Evolutionary conservation across 2,888 invertebrate genomes (phyloP).

Genomic region (Axea sp.): DNA sequence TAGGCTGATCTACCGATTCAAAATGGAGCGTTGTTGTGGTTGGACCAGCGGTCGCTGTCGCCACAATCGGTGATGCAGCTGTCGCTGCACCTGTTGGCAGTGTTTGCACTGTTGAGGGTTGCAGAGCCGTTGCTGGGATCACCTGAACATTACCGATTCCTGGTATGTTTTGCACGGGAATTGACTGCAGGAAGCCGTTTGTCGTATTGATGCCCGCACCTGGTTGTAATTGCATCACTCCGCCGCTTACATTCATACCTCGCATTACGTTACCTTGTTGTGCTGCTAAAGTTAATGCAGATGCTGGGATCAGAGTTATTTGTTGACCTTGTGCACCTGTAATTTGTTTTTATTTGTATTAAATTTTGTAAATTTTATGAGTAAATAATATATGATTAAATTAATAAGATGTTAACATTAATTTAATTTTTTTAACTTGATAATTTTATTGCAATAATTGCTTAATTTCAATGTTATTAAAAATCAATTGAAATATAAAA

Average conservation of each 20-base stretch:
- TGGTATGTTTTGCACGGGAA: slow-evolving; percentile 88
- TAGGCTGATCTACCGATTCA: slow-evolving; percentile 87
- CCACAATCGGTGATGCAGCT: slow-evolving; percentile 66
- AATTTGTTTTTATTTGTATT: too few relatives aligned
- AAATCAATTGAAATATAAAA: too few relatives aligned
- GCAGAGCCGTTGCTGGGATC: slow-evolving; percentile 84
- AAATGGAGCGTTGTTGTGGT: slow-evolving; percentile 83
- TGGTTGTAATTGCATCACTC: slow-evolving; percentile 80
- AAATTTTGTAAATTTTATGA: too few relatives aligned
- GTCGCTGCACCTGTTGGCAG: slow-evolving; percentile 70
- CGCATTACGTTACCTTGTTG: slow-evolving; percentile 76
- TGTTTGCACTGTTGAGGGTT: slow-evolving; percentile 78
- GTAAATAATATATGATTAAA: too few relatives aligned
- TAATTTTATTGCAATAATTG: too few relatives aligned
- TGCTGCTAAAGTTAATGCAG: slow-evolving; percentile 79
- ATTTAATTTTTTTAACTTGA: too few relatives aligned
- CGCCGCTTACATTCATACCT: slow-evolving; percentile 73
- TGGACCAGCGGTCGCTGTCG: slow-evolving; percentile 62
- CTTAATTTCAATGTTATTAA: too few relatives aligned
- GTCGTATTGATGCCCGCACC: slow-evolving; percentile 80
- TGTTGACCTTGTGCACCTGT: slow-evolving; percentile 87
- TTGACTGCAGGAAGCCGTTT: slow-evolving; percentile 81
- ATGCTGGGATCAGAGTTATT: slow-evolving; percentile 90
- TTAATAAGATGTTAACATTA: too few relatives aligned
- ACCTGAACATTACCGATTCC: slow-evolving; percentile 91